phyloP scores from a whole-genome alignment of 2,113 vertebrate species.

The Coryphaenoides rupestris region DNA sequence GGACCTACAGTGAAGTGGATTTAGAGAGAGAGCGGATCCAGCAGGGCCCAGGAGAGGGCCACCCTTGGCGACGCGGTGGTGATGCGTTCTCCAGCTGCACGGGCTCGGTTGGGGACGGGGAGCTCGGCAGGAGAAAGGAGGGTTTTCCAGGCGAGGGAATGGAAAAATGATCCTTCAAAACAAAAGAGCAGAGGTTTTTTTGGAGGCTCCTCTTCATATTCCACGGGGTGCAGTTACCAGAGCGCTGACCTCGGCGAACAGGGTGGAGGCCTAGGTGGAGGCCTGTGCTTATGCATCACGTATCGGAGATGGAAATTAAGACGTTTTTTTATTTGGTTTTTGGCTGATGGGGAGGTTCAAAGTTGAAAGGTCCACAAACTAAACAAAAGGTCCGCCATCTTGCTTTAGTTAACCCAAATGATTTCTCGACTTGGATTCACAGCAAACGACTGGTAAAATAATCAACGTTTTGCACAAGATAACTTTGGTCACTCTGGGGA shows the following conservation, averaged over 20 bases:
- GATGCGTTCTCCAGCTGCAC: conserved; percentile 69
- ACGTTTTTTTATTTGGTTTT: conserved; percentile 14
- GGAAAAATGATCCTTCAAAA: conserved; percentile 47
- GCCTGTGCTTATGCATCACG: conserved; percentile 11
- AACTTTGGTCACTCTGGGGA: too few relatives aligned
- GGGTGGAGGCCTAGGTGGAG: background rate
- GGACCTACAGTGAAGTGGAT: background rate
- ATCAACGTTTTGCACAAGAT: too few relatives aligned
- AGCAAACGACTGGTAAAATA: too few relatives aligned
- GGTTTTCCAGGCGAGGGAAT: conserved; percentile 41
- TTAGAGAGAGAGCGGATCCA: too few relatives aligned
- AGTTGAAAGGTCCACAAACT: too few relatives aligned
- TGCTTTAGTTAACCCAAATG: too few relatives aligned
- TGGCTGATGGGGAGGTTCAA: too few relatives aligned
- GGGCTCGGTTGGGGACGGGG: conserved; percentile 27
- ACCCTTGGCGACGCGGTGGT: conserved; percentile 18
- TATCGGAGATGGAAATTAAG: conserved; percentile 14
- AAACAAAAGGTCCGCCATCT: too few relatives aligned
- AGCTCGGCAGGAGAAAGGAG: conserved; percentile 17
- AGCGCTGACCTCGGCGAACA: conserved; percentile 30
- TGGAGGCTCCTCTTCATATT: conserved; percentile 36
- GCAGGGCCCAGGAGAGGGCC: too few relatives aligned
- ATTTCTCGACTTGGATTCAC: too few relatives aligned
- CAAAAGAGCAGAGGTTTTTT: conserved; percentile 29
- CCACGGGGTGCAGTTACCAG: conserved; percentile 36